Evolutionary conservation across 2,888 invertebrate genomes (phyloP).

Genomic region (Schizotus pectinicornis): DNA sequence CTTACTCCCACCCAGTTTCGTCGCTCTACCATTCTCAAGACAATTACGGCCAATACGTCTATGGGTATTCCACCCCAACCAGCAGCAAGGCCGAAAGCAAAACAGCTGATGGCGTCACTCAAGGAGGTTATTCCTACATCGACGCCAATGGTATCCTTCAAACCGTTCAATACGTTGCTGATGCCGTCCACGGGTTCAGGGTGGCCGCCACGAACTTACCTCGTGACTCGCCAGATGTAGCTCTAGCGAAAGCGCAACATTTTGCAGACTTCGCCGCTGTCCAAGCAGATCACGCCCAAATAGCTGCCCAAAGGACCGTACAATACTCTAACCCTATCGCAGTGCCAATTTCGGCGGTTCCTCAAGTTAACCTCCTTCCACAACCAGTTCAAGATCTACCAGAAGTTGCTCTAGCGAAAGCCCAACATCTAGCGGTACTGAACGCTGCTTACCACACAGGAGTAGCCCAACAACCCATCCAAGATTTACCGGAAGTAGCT

Average conservation of each 20-base stretch:
- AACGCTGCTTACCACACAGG: conserved; percentile 47
- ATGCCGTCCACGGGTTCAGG: conserved; percentile 68
- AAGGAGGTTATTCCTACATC: conserved; percentile 72
- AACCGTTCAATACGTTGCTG: conserved; percentile 69
- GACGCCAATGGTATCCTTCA: conserved; percentile 70
- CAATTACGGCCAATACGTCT: conserved; percentile 64
- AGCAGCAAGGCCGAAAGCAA: conserved; percentile 70
- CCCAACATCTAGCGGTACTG: conserved; percentile 49
- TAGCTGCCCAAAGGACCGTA: conserved; percentile 37
- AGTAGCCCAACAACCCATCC: conserved; percentile 54
- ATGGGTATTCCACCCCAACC: conserved; percentile 70
- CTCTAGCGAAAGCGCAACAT: conserved; percentile 52
- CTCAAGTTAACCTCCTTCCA: conserved; percentile 44
- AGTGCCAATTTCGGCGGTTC: conserved; percentile 33
- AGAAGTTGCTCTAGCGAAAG: conserved; percentile 50
- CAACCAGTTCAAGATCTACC: conserved; percentile 56
- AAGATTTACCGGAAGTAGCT: conserved; percentile 53
- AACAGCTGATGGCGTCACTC: conserved; percentile 67
- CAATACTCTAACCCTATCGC: conserved; percentile 46
- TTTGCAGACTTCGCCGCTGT: conserved; percentile 50
- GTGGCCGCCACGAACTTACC: conserved; percentile 73
- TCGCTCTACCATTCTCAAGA: conserved; percentile 64
- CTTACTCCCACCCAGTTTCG: conserved; percentile 53
- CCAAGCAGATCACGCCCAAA: conserved; percentile 46
- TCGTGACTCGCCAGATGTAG: conserved; percentile 55